Evolutionary conservation across 2,113 vertebrate species (phyloP).

Genomic region (Cryptomyrus ogoouensis): DNA sequence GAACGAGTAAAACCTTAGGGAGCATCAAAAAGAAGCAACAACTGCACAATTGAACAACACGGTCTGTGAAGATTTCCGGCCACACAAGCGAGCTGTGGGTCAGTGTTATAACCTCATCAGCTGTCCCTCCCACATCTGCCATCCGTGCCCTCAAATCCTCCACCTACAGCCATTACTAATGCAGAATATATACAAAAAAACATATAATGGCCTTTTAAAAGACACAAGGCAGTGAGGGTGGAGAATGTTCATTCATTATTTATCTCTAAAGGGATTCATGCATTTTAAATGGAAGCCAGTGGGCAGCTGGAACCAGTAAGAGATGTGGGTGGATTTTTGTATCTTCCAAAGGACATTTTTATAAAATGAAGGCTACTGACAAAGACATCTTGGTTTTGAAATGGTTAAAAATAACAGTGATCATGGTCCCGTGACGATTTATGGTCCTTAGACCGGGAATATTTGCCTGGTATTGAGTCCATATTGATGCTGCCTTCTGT

Average conservation of each 20-base stretch:
- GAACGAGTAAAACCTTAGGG: not conserved
- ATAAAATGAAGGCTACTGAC: not conserved
- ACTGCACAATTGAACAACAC: not conserved
- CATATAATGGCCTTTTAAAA: not conserved
- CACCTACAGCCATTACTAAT: not conserved
- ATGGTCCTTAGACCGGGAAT: not conserved
- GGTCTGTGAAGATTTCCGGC: not conserved
- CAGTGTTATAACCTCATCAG: not conserved
- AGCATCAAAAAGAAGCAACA: not conserved
- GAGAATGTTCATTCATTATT: not conserved
- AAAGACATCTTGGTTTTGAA: not conserved
- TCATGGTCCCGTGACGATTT: not conserved
- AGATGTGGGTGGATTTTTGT: not conserved
- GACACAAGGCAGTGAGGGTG: not conserved
- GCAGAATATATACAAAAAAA: not conserved
- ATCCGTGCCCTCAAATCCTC: not conserved
- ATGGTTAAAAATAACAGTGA: not conserved
- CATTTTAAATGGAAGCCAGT: not conserved
- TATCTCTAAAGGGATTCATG: not conserved
- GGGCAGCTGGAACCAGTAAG: not conserved
- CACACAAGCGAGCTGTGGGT: not conserved
- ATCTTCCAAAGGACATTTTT: not conserved
- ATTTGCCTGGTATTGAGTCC: not conserved
- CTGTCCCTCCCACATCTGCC: not conserved
- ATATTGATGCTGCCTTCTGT: not conserved